A percentile compares a stretch with the other conserved stretches of the same genome.
Conservation (phyloP, 2,888 invertebrate genomes). For the Ellobium chinense region DNA sequence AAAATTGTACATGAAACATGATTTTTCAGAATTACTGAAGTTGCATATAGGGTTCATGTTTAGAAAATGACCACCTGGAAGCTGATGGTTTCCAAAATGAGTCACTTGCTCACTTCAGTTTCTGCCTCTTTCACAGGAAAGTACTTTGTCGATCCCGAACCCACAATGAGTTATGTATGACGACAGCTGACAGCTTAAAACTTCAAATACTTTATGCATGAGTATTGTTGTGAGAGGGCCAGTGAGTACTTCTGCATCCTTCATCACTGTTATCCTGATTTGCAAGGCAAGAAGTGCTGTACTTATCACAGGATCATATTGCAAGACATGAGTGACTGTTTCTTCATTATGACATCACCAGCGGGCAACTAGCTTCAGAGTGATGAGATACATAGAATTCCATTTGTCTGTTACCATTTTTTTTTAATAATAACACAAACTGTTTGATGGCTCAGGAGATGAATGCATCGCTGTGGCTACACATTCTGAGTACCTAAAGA, state of each 20-base stretch:
- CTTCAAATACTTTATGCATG: neutral
- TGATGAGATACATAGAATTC: neutral
- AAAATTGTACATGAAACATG: neutral
- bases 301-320: too few species aligned
- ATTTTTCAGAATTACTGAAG: neutral
- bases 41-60: neutral
- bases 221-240: neutral
- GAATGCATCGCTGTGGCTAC: too few species aligned
- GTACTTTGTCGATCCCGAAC: conserved; percentile 69
- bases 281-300: too few species aligned
- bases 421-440: neutral
- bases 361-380: too few species aligned
- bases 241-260: neutral
- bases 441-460: too few species aligned
- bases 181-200: neutral
- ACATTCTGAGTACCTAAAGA: too few species aligned
- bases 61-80: neutral
- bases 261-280: too few species aligned
- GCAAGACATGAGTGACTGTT: too few species aligned
- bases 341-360: too few species aligned
- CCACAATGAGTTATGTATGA: conserved; percentile 61
- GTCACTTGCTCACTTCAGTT: too few species aligned
- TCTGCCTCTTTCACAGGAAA: conserved; percentile 58
- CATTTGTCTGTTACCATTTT: neutral
- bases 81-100: too few species aligned